A percentile compares a stretch with the other conserved stretches of the same genome.
These are phyloP conservation scores for Caranx ignobilis DNA, from an alignment of 2,113 vertebrate genomes.

Conservation along the genomic window DNA sequence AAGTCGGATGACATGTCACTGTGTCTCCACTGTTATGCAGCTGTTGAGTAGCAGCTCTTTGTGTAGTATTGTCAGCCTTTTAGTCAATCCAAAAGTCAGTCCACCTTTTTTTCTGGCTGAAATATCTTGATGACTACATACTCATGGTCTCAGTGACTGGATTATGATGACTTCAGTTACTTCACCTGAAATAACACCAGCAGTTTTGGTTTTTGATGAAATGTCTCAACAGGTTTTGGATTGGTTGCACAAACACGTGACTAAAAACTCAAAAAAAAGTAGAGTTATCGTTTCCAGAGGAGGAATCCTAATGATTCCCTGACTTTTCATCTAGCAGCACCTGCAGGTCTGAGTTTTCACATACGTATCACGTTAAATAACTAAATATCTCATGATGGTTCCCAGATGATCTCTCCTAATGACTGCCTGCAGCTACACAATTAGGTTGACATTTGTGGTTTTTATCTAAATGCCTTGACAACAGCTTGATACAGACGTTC, in stretches of 20 bases:
- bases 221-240: neutral
- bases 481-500: neutral
- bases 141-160: neutral
- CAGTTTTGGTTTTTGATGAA: neutral
- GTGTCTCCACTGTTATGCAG: neutral
- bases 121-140: neutral
- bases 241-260: neutral
- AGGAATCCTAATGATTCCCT: neutral
- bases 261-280: neutral
- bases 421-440: neutral
- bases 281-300: no score
- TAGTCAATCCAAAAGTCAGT: neutral
- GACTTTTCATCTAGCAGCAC: neutral
- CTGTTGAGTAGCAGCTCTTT: neutral
- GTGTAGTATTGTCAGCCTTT: neutral
- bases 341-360: neutral
- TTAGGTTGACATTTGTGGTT: neutral
- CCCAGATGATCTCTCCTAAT: neutral
- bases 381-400: neutral
- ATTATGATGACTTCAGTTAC: neutral
- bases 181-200: neutral
- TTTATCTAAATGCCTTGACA: neutral
- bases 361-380: neutral
- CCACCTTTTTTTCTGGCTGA: neutral
- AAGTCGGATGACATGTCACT: slow-evolving; percentile 11